A percentile compares a stretch with the other conserved stretches of the same genome.
phyloP scores from a whole-genome alignment of 2,797 vertebrate genomes.

The Lophius americanus region DNA sequence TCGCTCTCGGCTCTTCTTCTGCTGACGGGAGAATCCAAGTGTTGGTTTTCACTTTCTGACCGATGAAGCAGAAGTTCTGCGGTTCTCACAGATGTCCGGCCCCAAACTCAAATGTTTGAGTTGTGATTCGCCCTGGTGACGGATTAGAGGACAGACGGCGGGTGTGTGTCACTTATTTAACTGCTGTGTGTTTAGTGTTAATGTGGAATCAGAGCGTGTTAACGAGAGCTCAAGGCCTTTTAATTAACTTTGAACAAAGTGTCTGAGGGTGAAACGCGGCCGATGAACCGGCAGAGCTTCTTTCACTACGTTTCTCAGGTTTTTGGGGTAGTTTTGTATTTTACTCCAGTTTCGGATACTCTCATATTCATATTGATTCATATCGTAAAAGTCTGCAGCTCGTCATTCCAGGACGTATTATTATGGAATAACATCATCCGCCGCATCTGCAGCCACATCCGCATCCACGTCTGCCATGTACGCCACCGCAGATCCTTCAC shows the following conservation, averaged over 20 bases:
- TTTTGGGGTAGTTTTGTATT: no score
- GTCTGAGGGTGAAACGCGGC: neutral
- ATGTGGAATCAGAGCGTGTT: conserved; percentile 62
- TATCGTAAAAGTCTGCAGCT: no score
- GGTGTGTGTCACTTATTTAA: conserved; percentile 30
- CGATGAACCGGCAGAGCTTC: no score
- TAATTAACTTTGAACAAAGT: conserved; percentile 20
- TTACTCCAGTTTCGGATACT: no score
- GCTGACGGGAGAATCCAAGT: conserved; percentile 21
- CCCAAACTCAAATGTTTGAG: conserved; percentile 57
- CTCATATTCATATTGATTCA: no score
- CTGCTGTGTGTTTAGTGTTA: conserved; percentile 62
- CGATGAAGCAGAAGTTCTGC: conserved; percentile 53
- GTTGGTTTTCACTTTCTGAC: conserved; percentile 37
- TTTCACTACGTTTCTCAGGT: no score
- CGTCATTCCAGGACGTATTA: no score
- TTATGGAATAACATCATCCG: no score
- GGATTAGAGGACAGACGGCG: conserved; percentile 18
- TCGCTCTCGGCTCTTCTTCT: conserved; percentile 14
- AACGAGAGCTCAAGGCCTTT: conserved; percentile 34
- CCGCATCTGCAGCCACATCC: no score
- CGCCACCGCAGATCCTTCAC: no score
- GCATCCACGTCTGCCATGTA: no score
- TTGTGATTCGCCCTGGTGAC: conserved; percentile 30
- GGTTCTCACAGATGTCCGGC: conserved; percentile 52